Base-by-base conservation (phyloP, 1,140 invertebrate genomes). In the Drosophila triauraria region DNA sequence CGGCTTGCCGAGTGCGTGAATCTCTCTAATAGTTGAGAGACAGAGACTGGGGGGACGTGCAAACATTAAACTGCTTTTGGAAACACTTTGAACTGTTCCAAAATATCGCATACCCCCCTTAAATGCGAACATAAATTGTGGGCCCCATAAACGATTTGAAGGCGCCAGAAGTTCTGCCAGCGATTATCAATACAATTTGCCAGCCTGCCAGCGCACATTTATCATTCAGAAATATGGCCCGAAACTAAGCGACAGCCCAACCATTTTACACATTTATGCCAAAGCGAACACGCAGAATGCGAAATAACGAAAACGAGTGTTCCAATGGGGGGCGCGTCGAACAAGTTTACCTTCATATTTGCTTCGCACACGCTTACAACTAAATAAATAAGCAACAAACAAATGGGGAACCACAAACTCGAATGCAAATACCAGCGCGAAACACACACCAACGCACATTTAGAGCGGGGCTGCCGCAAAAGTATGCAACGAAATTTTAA, bases 401-500 rank as follows among this genome's bases (percentile, higher is more conserved):
- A 78, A 75, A 65, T 44, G 53, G 13, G 17, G 42, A 56, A 79
- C 60, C 67, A 35, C 77, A 79, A 78, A 74, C 68, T 42, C 46
- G 12, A 59, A 72, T 72, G 60, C 56, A 79, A 79, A 72, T 58
- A 53, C 44, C 32, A 54, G 9, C 12, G 15, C 17, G 30, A 59
- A 59, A 43, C 35, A 71, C 46, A 63, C 38, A 50, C 35, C 46
- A 65, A 38, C 12, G 20, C 20, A 40, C 35, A 56, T 1, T 25
- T 10, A 10, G 46, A 4, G 20, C 27, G 20, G 30, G 30, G 30
- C 12, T 54, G 68, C 54, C 85, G 30, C 48, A 80, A 75, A 87
- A 88, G 80, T 83, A 88, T 87, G 84, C 84, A 83, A 50, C 78
- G 54, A 54, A 78, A 84, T 84, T 74, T 84, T 70, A 78, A 88